A percentile compares a stretch with the other conserved stretches of the same genome.
These are phyloP conservation scores for Psittacula echo DNA, from an alignment of 2,797 vertebrate species.

Conservation along the genomic window DNA sequence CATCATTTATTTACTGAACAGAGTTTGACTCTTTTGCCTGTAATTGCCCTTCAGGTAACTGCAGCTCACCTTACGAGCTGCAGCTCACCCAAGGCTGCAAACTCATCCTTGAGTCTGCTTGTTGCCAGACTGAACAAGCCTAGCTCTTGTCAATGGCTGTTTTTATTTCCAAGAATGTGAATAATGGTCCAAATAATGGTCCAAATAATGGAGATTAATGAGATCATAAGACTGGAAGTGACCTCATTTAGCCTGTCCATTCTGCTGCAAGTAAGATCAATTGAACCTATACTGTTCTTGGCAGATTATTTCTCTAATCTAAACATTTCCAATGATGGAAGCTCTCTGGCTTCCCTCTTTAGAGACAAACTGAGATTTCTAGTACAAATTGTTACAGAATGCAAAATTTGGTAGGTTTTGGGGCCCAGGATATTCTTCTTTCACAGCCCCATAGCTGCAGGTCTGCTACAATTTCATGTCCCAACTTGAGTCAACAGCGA, in stretches of 20 bases:
- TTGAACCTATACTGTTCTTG: constrained; percentile 7
- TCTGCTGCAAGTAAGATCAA: constrained; percentile 50
- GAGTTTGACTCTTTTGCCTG: background rate
- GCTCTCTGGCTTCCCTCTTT: background rate
- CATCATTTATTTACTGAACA: background rate
- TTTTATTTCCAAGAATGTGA: constrained; percentile 16
- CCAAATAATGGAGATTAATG: constrained; percentile 42
- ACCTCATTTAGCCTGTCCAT: constrained; percentile 46
- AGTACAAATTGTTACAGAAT: background rate
- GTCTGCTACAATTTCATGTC: background rate
- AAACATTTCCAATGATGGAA: background rate
- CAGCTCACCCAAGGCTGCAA: background rate
- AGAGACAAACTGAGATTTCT: background rate
- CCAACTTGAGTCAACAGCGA: background rate
- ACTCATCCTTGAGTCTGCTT: background rate
- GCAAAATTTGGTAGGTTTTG: background rate
- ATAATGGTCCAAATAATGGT: background rate
- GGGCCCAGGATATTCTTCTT: background rate
- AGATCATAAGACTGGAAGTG: constrained; percentile 42
- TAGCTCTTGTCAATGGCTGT: background rate
- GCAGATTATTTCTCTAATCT: constrained; percentile 42
- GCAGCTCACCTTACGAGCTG: background rate
- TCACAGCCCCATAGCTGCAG: background rate
- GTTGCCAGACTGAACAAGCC: background rate
- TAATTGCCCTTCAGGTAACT: background rate